Base-by-base conservation (phyloP, 92 coral and sea anemone genomes). In the Porites rus region DNA sequence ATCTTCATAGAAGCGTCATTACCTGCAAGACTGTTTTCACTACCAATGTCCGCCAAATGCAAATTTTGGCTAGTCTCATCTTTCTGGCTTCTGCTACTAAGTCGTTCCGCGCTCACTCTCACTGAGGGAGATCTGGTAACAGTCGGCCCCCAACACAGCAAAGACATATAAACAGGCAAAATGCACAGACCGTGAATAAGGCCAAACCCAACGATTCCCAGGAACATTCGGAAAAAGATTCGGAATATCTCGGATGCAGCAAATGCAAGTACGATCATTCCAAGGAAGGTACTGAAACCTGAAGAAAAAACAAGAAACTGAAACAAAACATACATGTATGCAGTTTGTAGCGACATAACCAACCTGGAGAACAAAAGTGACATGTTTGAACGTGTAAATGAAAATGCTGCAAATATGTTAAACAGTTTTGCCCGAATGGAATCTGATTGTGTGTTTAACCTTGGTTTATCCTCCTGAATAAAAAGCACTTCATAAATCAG, bases 231-330 rank as follows among this genome's bases (percentile, higher is more conserved):
- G 67, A 92, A 92, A 65, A 92, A 92, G 65, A 92, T 92, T 11
- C 93, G 88, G 90, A 92, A 90, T 43, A 92, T 74, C 68, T 90
- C 91, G 1, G 95, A 86, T 12, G 93, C 77, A 69, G 93, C 95
- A 61, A 92, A 92, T 25, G 89, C 95, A 1, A 88, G 88, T 8
- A 90, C 84, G 65, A 92, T 77, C 93, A 90, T 83, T 20, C 95
- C 98, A 66, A 94, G 87, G 69, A 94, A 87, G 1, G 98, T 94
- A 74, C 98, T 94, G 75, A 87, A 64, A 25, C 95, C 98, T 94
- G 76, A 28, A 71, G 66, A n/a, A 51, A 25, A 79, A 13, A 46
- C 10, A 1, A 10, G 11, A 6, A 43, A 72, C 8, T 21, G 14
- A 17, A 43, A 77, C 7, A 4, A 38, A 13, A 6, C 31, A 38